A percentile compares a stretch with the other conserved stretches of the same genome.
phyloP scores from a whole-genome alignment of 2,888 invertebrate genomes.

The Eupelmus urozonus region DNA sequence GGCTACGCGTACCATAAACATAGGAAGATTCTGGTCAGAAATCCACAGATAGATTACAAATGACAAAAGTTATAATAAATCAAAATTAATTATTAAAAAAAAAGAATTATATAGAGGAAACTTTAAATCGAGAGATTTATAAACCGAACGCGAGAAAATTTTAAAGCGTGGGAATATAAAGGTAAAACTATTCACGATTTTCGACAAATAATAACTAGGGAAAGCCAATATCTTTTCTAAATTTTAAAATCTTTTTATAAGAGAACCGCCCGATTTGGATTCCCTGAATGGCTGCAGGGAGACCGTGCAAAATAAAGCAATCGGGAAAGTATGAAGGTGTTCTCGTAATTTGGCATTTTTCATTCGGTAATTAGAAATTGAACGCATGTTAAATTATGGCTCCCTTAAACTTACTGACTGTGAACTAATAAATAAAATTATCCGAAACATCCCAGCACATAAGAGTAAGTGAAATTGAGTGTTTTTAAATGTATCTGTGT shows the following conservation, averaged over 20 bases:
- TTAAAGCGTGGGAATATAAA: conserved; percentile 8
- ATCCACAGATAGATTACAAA: conserved; percentile 1
- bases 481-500: conserved; percentile 36
- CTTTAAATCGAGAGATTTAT: background rate
- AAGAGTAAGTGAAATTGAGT: conserved; percentile 59
- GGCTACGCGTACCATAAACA: conserved; percentile 67
- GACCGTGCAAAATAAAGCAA: conserved; percentile 75
- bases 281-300: conserved; percentile 84
- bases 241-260: conserved; percentile 52
- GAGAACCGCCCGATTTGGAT: conserved; percentile 79
- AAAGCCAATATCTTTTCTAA: conserved; percentile 51
- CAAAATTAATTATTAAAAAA: conserved; percentile 8
- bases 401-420: conserved; percentile 24
- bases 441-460: conserved; percentile 54
- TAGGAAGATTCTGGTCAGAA: conserved; percentile 37
- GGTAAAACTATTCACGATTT: conserved; percentile 23
- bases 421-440: conserved; percentile 33
- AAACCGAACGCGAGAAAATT: background rate
- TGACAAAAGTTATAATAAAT: conserved; percentile 7
- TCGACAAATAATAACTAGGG: conserved; percentile 34
- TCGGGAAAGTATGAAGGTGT: conserved; percentile 75
- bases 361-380: conserved; percentile 11
- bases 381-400: conserved; percentile 4
- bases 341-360: conserved; percentile 64
- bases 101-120: conserved; percentile 2